A percentile compares a stretch with the other conserved stretches of the same genome.
These are phyloP conservation scores for Hippocampus kuda DNA, from an alignment of 2,797 vertebrate genomes.

Conservation along the genomic window DNA sequence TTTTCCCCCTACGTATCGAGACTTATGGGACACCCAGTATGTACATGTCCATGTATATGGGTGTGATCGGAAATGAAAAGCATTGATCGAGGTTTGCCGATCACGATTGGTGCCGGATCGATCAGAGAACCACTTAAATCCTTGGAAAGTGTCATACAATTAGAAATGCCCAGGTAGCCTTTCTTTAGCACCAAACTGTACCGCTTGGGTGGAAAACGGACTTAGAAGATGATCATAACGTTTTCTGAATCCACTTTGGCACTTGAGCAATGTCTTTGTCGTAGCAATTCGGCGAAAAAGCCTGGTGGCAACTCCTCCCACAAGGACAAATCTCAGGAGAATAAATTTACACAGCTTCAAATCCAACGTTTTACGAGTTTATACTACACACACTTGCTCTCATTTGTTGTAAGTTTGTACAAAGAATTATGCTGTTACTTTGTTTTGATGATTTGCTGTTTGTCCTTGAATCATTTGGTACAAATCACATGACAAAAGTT, in stretches of 20 bases:
- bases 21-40: no score
- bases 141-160: not conserved
- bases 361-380: not conserved
- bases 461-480: slow-evolving; percentile 3
- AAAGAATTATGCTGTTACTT: not conserved
- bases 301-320: not conserved
- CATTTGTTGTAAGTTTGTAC: not conserved
- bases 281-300: not conserved
- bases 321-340: slow-evolving; percentile 1
- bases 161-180: not conserved
- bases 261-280: not conserved
- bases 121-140: no score
- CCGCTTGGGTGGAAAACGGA: not conserved
- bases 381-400: not conserved
- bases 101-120: no score
- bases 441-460: not conserved
- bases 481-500: slow-evolving; percentile 3
- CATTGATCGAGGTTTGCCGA: no score
- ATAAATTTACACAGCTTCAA: not conserved
- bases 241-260: slow-evolving; percentile 1
- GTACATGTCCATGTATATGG: no score
- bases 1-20: no score
- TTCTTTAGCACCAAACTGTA: not conserved
- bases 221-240: not conserved
- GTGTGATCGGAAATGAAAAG: no score